A percentile compares a stretch with the other conserved stretches of the same genome.
phyloP scores from a whole-genome alignment of 2,113 vertebrate species.

The Psilopsiagon aymara region DNA sequence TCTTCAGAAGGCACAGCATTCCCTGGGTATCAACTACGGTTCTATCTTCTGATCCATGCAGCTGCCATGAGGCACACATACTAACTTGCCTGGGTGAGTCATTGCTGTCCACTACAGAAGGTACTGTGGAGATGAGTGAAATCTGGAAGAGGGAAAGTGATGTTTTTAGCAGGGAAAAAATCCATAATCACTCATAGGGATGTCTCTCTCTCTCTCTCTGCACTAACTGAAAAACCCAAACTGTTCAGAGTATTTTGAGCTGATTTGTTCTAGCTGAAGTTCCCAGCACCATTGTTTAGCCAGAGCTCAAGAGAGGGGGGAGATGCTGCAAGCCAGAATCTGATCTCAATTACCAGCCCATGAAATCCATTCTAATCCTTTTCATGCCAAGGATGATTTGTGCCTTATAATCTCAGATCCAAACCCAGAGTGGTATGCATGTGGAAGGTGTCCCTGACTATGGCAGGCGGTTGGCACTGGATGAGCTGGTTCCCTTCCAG shows the following conservation, averaged over 20 bases:
- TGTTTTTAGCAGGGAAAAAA: neutral
- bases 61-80: neutral
- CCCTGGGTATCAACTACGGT: neutral
- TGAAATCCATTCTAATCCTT: neutral
- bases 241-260: neutral
- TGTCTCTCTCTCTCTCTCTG: neutral
- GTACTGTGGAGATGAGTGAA: neutral
- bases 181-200: neutral
- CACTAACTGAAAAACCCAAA: neutral
- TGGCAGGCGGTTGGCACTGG: neutral
- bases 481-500: neutral
- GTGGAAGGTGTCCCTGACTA: neutral
- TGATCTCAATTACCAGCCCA: neutral
- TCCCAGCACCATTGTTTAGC: neutral
- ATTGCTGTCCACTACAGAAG: neutral
- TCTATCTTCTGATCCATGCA: fast-evolving
- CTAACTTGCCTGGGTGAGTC: neutral
- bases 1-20: neutral
- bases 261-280: neutral
- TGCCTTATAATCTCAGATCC: neutral
- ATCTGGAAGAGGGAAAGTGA: neutral
- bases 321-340: neutral
- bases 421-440: neutral
- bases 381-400: neutral
- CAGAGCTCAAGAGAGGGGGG: neutral